A percentile compares a stretch with the other conserved stretches of the same genome.
Evolutionary conservation across 2,888 invertebrate genomes (phyloP).

Genomic region (Quadriops clusia): DNA sequence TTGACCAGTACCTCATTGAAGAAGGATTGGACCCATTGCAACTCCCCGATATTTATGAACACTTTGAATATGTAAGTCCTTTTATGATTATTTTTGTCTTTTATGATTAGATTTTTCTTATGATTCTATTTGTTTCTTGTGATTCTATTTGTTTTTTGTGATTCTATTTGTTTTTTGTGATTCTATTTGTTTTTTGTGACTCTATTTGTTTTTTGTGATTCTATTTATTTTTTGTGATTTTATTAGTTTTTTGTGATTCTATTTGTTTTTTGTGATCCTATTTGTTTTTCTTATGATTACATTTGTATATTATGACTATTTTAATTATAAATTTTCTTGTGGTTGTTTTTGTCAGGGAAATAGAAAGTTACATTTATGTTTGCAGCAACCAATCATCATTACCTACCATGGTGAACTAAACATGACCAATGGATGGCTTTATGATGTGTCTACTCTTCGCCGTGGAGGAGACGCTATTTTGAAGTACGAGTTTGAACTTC

Average conservation of each 20-base stretch:
- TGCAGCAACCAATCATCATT: constrained; percentile 22
- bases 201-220: no score
- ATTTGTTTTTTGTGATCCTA: no score
- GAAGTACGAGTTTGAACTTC: constrained; percentile 12
- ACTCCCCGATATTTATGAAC: constrained; percentile 38
- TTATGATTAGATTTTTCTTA: not conserved
- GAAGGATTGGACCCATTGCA: constrained; percentile 41
- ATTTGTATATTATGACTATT: no score
- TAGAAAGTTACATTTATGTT: no score
- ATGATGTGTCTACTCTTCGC: constrained; percentile 37
- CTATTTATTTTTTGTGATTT: no score
- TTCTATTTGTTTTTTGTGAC: not conserved
- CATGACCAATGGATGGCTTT: constrained; percentile 39
- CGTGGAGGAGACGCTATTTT: constrained; percentile 38
- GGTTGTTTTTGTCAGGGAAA: no score
- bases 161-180: constrained; percentile 1
- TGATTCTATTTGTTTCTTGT: not conserved
- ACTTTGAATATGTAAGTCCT: constrained; percentile 38
- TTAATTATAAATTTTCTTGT: no score
- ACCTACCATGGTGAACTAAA: constrained; percentile 43
- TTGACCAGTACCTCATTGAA: constrained; percentile 35
- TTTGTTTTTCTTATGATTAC: no score
- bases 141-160: not conserved
- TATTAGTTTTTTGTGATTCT: no score
- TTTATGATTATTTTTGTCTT: not conserved